phyloP scores from a whole-genome alignment of 2,113 vertebrate genomes.

The Paraplagusia blochii region DNA sequence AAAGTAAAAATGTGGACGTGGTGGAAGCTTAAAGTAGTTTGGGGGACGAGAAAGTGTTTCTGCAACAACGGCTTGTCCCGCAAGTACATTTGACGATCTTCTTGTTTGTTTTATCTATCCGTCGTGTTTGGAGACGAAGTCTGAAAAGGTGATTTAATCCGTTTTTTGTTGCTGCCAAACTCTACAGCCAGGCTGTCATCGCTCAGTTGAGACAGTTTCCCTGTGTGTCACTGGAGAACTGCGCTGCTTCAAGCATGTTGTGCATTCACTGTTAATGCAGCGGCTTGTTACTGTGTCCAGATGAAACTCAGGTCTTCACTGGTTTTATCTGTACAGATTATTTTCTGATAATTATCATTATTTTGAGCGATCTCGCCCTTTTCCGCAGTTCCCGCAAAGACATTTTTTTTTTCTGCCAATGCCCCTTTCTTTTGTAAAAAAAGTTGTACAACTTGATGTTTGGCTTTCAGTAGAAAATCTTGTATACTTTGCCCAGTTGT shows the following conservation, averaged over 20 bases:
- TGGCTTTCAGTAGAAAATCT: conserved; percentile 10
- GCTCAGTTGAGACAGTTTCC: conserved; percentile 5
- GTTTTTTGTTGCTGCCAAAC: conserved; percentile 43
- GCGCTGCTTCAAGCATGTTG: conserved; percentile 37
- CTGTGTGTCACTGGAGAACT: conserved; percentile 3
- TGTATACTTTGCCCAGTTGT: neutral
- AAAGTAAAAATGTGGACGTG: no score
- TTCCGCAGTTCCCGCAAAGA: neutral
- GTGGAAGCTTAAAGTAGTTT: no score
- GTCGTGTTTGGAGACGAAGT: conserved; percentile 69
- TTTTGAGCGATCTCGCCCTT: conserved; percentile 22
- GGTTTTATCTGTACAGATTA: neutral
- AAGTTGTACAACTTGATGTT: neutral
- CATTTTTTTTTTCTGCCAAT: conserved; percentile 1
- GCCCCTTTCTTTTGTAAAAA: neutral
- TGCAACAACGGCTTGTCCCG: no score
- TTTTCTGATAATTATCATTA: neutral
- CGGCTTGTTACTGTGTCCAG: conserved; percentile 4
- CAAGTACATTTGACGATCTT: conserved; percentile 14
- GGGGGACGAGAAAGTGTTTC: no score
- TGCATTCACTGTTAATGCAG: conserved; percentile 30
- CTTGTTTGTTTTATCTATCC: conserved; percentile 58
- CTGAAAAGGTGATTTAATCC: conserved; percentile 72
- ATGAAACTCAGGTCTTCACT: neutral
- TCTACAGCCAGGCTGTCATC: conserved; percentile 6